These are phyloP conservation scores for Glyptemys insculpta DNA, from an alignment of 2,797 vertebrate species.

Conservation along the genomic window DNA sequence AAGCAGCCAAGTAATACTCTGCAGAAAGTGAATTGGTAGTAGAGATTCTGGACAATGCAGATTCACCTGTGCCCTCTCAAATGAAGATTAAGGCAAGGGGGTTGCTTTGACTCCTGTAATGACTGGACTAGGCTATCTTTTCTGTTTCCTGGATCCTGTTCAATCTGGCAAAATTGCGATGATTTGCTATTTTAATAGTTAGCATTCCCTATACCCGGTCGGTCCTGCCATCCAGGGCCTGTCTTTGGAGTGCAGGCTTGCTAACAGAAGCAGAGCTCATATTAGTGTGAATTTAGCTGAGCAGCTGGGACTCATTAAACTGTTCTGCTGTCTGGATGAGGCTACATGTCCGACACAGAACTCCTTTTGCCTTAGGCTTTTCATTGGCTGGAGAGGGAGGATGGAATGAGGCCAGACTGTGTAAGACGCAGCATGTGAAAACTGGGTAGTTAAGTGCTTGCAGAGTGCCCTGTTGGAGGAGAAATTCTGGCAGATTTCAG, in stretches of 20 bases:
- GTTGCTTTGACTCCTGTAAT: slow-evolving; percentile 1
- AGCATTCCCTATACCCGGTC: neutral
- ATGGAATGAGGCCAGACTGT: slow-evolving; percentile 43
- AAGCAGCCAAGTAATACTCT: neutral
- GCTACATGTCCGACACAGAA: neutral
- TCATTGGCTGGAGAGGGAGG: slow-evolving; percentile 29
- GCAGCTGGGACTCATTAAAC: neutral
- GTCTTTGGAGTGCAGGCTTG: neutral
- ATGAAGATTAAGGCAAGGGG: neutral
- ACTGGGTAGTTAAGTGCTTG: slow-evolving; percentile 61
- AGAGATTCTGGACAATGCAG: slow-evolving; percentile 40
- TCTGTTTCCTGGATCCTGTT: slow-evolving; percentile 27
- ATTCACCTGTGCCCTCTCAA: neutral
- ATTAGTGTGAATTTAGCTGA: fast-evolving
- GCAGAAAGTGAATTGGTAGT: slow-evolving; percentile 32
- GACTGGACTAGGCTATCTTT: neutral
- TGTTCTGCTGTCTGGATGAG: neutral
- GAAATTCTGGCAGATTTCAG: neutral
- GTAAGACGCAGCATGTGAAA: slow-evolving; percentile 52
- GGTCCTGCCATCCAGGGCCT: neutral
- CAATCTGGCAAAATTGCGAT: slow-evolving; percentile 36
- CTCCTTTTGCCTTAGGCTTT: slow-evolving; percentile 26
- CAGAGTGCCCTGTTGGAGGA: slow-evolving; percentile 55
- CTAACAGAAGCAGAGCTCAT: fast-evolving
- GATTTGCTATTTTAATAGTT: slow-evolving; percentile 46